These are phyloP conservation scores for Platygyra sinensis DNA, from an alignment of 64 coral and sea anemone genomes.

Conservation along the genomic window DNA sequence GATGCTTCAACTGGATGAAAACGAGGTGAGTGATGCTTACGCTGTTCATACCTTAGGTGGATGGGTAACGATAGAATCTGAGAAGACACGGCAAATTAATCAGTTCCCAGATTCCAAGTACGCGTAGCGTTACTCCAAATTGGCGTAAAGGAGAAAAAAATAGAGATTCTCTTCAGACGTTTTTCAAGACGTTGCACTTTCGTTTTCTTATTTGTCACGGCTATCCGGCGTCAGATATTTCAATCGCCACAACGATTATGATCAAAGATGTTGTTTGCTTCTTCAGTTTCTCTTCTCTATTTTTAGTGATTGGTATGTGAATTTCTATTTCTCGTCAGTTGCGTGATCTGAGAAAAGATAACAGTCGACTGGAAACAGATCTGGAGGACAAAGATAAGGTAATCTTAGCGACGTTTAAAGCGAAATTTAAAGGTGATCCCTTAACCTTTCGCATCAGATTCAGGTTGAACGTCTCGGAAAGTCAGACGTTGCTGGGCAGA, in stretches of 20 bases:
- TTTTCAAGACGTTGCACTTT: no score
- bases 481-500: no score
- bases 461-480: neutral
- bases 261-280: neutral
- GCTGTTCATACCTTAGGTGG: neutral
- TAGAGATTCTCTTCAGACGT: no score
- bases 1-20: conserved; percentile 82
- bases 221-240: no score
- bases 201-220: no score
- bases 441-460: neutral
- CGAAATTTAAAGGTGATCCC: neutral
- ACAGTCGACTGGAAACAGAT: conserved; percentile 69
- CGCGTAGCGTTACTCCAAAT: no score
- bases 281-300: neutral
- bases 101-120: no score
- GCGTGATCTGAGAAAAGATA: conserved; percentile 67
- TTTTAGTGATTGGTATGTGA: neutral
- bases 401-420: neutral
- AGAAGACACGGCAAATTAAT: no score
- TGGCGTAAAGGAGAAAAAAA: no score
- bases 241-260: no score
- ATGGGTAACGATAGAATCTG: no score
- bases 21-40: conserved; percentile 48
- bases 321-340: conserved; percentile 20
- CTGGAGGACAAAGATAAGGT: conserved; percentile 79